Evolutionary conservation across 2,113 vertebrate species (phyloP).

Genomic region (Rafetus swinhoei): DNA sequence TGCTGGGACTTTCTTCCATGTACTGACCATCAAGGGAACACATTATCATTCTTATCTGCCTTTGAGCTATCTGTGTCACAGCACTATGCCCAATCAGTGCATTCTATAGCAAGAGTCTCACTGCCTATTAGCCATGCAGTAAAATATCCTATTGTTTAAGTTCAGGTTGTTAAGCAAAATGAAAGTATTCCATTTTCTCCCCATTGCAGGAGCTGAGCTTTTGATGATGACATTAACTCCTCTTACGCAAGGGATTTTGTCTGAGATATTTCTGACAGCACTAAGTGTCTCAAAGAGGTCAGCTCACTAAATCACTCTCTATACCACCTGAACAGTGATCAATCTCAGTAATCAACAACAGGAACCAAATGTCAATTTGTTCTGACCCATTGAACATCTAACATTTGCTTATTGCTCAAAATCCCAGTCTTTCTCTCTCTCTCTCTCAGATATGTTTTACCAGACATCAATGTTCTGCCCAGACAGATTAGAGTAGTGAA

Average conservation of each 20-base stretch:
- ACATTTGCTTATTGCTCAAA: not conserved
- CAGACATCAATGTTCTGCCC: not conserved
- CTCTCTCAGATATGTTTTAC: not conserved
- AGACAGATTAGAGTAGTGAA: not conserved
- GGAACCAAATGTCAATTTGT: constrained; percentile 25
- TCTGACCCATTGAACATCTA: not conserved
- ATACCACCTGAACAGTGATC: not conserved
- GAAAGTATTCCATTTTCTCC: not conserved
- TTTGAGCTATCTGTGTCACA: not conserved
- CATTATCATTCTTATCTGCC: not conserved
- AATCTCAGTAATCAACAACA: constrained; percentile 14
- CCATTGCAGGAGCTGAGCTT: not conserved
- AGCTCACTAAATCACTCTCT: not conserved
- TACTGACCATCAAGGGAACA: not conserved
- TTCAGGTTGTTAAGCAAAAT: not conserved
- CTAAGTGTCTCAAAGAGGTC: not conserved
- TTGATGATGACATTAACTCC: not conserved
- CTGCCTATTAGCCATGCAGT: not conserved
- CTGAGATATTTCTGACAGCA: not conserved
- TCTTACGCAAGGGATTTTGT: not conserved
- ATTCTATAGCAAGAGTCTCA: not conserved
- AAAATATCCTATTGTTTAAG: not conserved
- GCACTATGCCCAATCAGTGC: constrained; percentile 5
- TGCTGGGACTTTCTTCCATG: not conserved
- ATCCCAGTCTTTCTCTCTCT: not conserved